Evolutionary conservation across 2,113 vertebrate species (phyloP).

Genomic region (Tonatia bakeri): DNA sequence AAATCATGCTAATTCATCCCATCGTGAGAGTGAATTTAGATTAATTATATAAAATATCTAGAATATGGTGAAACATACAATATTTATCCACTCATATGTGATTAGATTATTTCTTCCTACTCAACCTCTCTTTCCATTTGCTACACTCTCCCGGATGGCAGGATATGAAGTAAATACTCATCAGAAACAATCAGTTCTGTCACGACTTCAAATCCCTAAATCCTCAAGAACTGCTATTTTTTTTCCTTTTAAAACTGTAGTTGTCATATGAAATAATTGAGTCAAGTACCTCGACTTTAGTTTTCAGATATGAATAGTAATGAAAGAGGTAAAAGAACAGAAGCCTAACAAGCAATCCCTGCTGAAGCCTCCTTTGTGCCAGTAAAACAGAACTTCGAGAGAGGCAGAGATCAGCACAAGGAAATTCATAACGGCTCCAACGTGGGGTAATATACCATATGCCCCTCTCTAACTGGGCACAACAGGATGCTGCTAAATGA

Average conservation of each 20-base stretch:
- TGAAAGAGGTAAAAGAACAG: background rate
- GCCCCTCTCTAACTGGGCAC: slow-evolving; percentile 22
- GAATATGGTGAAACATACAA: background rate
- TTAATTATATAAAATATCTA: background rate
- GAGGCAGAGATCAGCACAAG: slow-evolving; percentile 4
- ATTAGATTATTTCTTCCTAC: background rate
- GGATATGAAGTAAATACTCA: background rate
- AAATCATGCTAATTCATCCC: background rate
- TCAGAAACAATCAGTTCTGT: background rate
- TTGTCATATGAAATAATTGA: background rate
- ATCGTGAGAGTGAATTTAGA: background rate
- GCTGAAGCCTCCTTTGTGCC: background rate
- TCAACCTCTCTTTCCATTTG: background rate
- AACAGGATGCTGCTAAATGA: slow-evolving; percentile 27
- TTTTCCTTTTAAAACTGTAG: background rate
- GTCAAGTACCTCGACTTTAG: background rate
- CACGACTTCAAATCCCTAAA: background rate
- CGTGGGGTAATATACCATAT: slow-evolving; percentile 47
- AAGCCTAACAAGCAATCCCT: background rate
- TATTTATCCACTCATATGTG: background rate
- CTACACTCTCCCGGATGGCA: background rate
- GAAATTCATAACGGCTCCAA: slow-evolving; percentile 46
- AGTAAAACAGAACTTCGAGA: background rate
- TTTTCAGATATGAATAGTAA: background rate
- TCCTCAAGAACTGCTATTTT: background rate